Conservation (phyloP, 2,888 invertebrate species). For the Villa cingulata region DNA sequence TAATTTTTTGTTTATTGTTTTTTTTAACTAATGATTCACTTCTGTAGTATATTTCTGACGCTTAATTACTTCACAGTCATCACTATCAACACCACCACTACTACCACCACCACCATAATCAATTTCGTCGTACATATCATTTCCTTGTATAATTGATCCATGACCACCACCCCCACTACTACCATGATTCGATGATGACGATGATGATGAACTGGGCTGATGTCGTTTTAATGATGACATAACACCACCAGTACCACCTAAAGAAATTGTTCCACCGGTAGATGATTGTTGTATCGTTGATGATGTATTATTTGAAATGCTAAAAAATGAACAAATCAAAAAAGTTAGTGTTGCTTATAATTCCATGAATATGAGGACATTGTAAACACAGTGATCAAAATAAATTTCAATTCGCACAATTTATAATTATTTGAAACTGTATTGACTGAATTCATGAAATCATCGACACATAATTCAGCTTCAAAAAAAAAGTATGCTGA, state of each 20-base stretch:
- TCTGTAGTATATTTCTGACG: conserved; percentile 32
- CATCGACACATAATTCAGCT: too few species aligned
- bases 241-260: conserved; percentile 3
- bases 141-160: conserved; percentile 14
- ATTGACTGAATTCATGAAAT: too few species aligned
- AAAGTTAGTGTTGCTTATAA: too few species aligned
- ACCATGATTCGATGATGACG: conserved; percentile 12
- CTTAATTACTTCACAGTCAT: conserved; percentile 31
- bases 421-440: too few species aligned
- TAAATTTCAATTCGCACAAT: too few species aligned
- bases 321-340: background rate
- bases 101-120: conserved; percentile 18
- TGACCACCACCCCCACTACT: conserved; percentile 16
- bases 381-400: too few species aligned
- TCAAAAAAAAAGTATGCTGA: too few species aligned
- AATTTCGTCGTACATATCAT: conserved; percentile 21
- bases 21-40: conserved; percentile 16
- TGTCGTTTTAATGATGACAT: conserved; percentile 32
- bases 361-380: too few species aligned
- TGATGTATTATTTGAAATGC: background rate
- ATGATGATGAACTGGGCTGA: conserved; percentile 16
- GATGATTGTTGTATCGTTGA: background rate
- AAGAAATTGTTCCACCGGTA: background rate
- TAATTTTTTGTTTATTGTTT: conserved; percentile 16
- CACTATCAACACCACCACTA: conserved; percentile 17